These are phyloP conservation scores for Platalea minor DNA, from an alignment of 2,797 vertebrate species.

Conservation along the genomic window DNA sequence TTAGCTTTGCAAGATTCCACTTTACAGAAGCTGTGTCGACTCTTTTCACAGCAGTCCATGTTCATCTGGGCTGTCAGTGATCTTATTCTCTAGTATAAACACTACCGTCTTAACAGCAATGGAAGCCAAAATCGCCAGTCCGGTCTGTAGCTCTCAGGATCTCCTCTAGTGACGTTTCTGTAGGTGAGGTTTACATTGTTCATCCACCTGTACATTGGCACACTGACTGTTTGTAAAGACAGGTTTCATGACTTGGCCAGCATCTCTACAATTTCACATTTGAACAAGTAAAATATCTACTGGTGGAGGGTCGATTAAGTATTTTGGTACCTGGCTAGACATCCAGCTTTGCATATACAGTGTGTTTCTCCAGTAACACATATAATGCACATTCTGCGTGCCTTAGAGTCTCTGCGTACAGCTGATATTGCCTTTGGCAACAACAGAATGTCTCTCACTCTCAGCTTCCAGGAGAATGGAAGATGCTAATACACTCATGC, in stretches of 20 bases:
- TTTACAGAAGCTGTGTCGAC: not conserved
- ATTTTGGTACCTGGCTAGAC: not conserved
- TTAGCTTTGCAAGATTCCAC: not conserved
- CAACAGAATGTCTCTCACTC: conserved; percentile 28
- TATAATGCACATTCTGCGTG: not conserved
- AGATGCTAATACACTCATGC: conserved; percentile 64
- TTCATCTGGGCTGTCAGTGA: not conserved
- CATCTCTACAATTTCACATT: not conserved
- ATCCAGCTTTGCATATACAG: not conserved
- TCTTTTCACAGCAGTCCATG: not conserved
- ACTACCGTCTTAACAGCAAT: not conserved
- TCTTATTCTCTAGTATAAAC: not conserved
- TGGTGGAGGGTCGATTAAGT: not conserved
- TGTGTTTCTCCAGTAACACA: not conserved
- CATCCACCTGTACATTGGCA: not conserved
- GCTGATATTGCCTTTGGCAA: conserved; percentile 61
- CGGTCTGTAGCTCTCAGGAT: not conserved
- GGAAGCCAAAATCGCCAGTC: not conserved
- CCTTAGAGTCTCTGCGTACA: conserved; percentile 24
- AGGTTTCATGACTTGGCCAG: not conserved
- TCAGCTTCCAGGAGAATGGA: conserved; percentile 50
- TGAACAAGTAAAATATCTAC: not conserved
- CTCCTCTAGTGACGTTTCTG: not conserved
- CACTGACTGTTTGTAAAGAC: not conserved
- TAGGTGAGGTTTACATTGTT: not conserved